phyloP scores from a whole-genome alignment of 2,888 invertebrate genomes.

The Eupeodes latifasciatus region DNA sequence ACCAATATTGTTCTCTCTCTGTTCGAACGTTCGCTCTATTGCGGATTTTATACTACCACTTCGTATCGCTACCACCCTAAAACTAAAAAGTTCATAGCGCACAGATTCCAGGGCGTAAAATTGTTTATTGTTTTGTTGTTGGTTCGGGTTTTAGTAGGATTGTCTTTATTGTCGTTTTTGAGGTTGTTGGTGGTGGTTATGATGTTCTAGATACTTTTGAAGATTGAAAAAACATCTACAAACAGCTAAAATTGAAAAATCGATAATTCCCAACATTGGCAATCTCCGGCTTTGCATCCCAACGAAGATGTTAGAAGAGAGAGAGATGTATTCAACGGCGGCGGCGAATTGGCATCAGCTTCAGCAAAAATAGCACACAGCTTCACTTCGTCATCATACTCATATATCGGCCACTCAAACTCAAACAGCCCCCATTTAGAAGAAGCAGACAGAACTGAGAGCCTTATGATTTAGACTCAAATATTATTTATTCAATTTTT shows the following conservation, averaged over 20 bases:
- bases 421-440: conserved; percentile 29
- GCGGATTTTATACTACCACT: conserved; percentile 64
- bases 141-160: conserved; percentile 57
- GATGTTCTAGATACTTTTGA: conserved; percentile 53
- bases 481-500: not conserved
- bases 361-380: conserved; percentile 15
- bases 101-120: conserved; percentile 70
- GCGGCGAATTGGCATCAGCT: conserved; percentile 41
- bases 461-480: too few relatives aligned
- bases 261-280: conserved; percentile 81
- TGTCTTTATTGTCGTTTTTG: conserved; percentile 33
- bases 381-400: conserved; percentile 14
- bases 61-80: conserved; percentile 73
- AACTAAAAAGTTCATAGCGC: conserved; percentile 70
- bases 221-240: conserved; percentile 74
- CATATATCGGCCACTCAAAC: not conserved
- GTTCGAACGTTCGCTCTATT: not conserved
- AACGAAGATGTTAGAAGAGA: conserved; percentile 76
- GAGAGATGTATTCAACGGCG: conserved; percentile 53
- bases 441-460: not conserved
- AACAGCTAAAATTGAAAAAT: conserved; percentile 78
- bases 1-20: conserved; percentile 41
- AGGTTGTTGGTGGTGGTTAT: conserved; percentile 39
- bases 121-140: conserved; percentile 20
- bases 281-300: conserved; percentile 66